phyloP scores from a whole-genome alignment of 2,888 invertebrate species.

The Amaurobius ferox region DNA sequence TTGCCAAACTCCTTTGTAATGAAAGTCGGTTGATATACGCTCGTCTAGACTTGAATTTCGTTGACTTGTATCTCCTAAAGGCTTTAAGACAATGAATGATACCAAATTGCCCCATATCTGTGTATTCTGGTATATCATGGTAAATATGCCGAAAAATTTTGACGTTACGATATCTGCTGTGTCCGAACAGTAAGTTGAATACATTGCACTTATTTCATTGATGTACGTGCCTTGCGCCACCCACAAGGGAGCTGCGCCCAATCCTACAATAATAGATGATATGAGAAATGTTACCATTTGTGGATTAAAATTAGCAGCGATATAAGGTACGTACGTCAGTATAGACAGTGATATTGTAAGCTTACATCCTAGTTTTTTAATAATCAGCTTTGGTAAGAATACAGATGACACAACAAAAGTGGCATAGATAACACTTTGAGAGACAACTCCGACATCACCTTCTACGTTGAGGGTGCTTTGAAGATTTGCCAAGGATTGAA shows the following conservation, averaged over 20 bases:
- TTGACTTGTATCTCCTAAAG: too few species aligned
- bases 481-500: constrained; percentile 94
- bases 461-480: constrained; percentile 94
- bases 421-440: constrained; percentile 92
- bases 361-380: constrained; percentile 95
- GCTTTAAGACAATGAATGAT: constrained; percentile 83
- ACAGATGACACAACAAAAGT: constrained; percentile 96
- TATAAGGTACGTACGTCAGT: constrained; percentile 95
- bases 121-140: constrained; percentile 97
- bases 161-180: constrained; percentile 88
- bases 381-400: constrained; percentile 94
- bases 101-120: constrained; percentile 97
- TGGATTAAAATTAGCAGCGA: constrained; percentile 95
- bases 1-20: too few species aligned
- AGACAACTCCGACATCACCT: constrained; percentile 92
- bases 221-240: constrained; percentile 98
- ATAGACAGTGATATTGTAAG: constrained; percentile 95
- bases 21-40: too few species aligned
- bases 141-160: constrained; percentile 98
- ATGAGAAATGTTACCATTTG: constrained; percentile 90
- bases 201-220: constrained; percentile 93
- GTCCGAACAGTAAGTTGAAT: constrained; percentile 85
- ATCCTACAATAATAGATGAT: constrained; percentile 92
- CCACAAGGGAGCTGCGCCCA: constrained; percentile 98
- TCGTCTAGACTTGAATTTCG: too few species aligned